Evolutionary conservation across 2,888 invertebrate species (phyloP).

Genomic region (Lasiommata megera): DNA sequence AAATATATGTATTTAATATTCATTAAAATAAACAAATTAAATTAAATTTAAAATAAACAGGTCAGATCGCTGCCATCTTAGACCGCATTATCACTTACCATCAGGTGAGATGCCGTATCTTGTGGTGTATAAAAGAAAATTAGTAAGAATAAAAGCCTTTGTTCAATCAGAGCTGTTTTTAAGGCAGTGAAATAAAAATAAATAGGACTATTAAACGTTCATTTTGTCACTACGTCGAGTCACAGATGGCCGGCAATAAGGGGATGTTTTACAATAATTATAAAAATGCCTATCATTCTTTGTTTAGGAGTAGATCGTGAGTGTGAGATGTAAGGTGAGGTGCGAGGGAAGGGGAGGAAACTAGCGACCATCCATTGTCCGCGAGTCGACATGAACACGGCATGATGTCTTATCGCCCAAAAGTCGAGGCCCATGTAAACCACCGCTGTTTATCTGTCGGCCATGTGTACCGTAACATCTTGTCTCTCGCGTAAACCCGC

Average conservation of each 20-base stretch:
- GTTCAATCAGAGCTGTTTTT: background rate
- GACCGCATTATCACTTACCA: too few species aligned
- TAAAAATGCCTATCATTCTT: slow-evolving; percentile 28
- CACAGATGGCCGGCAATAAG: slow-evolving; percentile 8
- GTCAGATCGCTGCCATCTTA: too few species aligned
- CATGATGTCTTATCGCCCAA: slow-evolving; percentile 67
- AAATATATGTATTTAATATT: too few species aligned
- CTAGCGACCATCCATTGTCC: slow-evolving; percentile 46
- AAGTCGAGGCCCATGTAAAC: slow-evolving; percentile 67
- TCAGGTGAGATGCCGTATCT: too few species aligned
- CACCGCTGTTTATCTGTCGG: slow-evolving; percentile 59
- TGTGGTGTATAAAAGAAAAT: too few species aligned
- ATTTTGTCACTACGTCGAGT: slow-evolving; percentile 20
- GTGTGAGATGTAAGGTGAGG: background rate
- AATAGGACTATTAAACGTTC: slow-evolving; percentile 14
- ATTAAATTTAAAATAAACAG: too few species aligned
- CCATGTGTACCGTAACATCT: slow-evolving; percentile 59
- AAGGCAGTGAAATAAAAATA: slow-evolving; percentile 4
- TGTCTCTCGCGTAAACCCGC: slow-evolving; percentile 74
- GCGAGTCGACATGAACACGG: slow-evolving; percentile 58
- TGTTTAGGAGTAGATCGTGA: slow-evolving; percentile 11
- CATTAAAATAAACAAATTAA: too few species aligned
- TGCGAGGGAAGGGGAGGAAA: slow-evolving; percentile 29
- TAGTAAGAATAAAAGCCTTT: too few species aligned
- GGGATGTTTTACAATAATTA: slow-evolving; percentile 28